phyloP scores from a whole-genome alignment of 2,888 invertebrate genomes.

The Aquatica leii region DNA sequence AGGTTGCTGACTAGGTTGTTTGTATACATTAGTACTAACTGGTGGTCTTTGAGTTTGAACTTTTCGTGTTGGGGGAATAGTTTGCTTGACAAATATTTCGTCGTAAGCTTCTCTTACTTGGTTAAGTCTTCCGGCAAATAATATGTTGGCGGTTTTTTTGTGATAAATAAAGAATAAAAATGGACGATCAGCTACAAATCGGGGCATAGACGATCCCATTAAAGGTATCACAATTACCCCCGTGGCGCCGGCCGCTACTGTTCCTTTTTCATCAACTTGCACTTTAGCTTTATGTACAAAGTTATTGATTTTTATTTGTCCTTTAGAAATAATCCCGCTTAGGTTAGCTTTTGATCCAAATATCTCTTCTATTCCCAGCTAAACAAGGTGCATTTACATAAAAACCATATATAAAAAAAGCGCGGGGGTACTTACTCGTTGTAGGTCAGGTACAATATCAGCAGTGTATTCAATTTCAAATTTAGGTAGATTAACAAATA shows the following conservation, averaged over 20 bases:
- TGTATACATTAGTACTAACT: neutral
- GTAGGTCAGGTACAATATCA: constrained; percentile 63
- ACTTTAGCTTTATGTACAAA: constrained; percentile 71
- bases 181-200: constrained; percentile 67
- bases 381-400: constrained; percentile 55
- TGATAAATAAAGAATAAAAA: constrained; percentile 74
- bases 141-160: constrained; percentile 62
- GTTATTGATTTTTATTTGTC: constrained; percentile 62
- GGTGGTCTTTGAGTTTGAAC: neutral
- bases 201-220: constrained; percentile 63
- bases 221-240: constrained; percentile 68
- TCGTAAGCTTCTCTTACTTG: constrained; percentile 25
- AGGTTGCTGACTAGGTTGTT: neutral
- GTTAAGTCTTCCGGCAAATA: constrained; percentile 69
- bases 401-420: constrained; percentile 35
- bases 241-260: constrained; percentile 70
- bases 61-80: neutral
- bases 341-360: constrained; percentile 68
- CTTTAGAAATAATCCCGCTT: constrained; percentile 63
- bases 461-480: constrained; percentile 67
- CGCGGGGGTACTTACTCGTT: constrained; percentile 60
- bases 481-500: constrained; percentile 67
- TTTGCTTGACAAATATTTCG: neutral
- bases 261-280: constrained; percentile 72
- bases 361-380: constrained; percentile 68